Base-by-base conservation (phyloP, 2,888 invertebrate genomes). In the Pterostichus niger region DNA sequence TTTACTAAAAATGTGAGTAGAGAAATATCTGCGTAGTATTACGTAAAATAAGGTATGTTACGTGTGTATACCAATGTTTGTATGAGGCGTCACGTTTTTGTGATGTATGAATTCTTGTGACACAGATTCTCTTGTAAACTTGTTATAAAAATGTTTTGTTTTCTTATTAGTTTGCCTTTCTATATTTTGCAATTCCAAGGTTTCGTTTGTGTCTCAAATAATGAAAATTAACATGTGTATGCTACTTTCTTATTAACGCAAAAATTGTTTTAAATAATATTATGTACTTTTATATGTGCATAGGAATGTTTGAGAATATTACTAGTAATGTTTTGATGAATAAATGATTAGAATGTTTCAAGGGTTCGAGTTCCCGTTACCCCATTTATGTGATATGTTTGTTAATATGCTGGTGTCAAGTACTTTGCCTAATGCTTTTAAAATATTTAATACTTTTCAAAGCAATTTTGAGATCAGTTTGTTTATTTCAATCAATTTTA, bases 91-190 rank as follows among this genome's bases (percentile, higher is more conserved):
- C 64, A 64, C 64, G 64, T 64, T 35, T 13, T 35, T 64, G 64
- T 64, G 64, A 64, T 64, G 64, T 64, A 64, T 40, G 33, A 49
- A 11, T 49, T 10, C 49, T n/a, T 49, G 49, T n/a, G 49, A 35
- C 64, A 64, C n/a, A 64, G 33, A 64, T 64, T 64, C 35, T 31
- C n/a, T 33, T 31, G 64, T 64, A 33, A 64, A 64, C 33, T 64
- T 35, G 35, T 64, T 31, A 33, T 35, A 64, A 64, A 64, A 64
- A 64, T 33, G 56, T 64, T 64, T 64, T 64, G 64, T 64, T 64
- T 64, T 64, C 31, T 35, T 64, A 64, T 64, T 64, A 64, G 64
- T 64, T 49, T 7, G 35, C 64, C 35, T 64, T 64, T 64, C 64
- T 64, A 64, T 13, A 64, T 64, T 33, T 64, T 64, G 64, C 13